Conservation (phyloP, 1,140 invertebrate species). For the Sitophilus oryzae region DNA sequence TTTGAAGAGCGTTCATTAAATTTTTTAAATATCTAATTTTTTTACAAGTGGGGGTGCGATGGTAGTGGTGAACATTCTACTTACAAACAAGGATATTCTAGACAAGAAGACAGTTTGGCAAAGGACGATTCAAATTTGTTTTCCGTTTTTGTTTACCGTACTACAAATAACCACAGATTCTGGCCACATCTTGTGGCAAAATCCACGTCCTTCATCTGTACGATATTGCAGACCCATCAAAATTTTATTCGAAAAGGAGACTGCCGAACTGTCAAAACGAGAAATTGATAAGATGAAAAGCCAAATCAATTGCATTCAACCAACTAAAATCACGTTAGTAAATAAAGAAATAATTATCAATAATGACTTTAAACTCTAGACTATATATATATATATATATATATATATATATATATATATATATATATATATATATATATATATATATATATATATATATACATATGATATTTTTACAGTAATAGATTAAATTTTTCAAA, state of each 20-base stretch:
- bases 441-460: too few relatives aligned
- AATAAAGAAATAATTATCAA: conserved; percentile 15
- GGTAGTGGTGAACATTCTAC: too few relatives aligned
- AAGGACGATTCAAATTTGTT: too few relatives aligned
- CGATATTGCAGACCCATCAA: conserved; percentile 8
- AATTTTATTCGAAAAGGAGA: conserved; percentile 3
- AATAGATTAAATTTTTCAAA: too few relatives aligned
- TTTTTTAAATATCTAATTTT: not conserved
- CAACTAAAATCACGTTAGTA: conserved; percentile 9
- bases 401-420: too few relatives aligned
- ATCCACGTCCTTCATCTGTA: conserved; percentile 1
- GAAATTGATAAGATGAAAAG: conserved; percentile 22
- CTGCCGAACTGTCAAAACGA: not conserved
- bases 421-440: too few relatives aligned
- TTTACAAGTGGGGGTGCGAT: too few relatives aligned
- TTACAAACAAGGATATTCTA: too few relatives aligned
- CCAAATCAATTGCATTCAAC: conserved; percentile 21
- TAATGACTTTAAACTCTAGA: conserved; percentile 36
- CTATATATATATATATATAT: too few relatives aligned
- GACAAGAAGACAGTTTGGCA: too few relatives aligned
- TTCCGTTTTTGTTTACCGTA: conserved; percentile 5
- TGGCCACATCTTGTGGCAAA: conserved; percentile 3
- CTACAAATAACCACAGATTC: conserved; percentile 3
- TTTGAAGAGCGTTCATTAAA: not conserved
- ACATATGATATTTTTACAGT: too few relatives aligned